Conservation (phyloP, 2,113 vertebrate species). For the Mus pahari region DNA sequence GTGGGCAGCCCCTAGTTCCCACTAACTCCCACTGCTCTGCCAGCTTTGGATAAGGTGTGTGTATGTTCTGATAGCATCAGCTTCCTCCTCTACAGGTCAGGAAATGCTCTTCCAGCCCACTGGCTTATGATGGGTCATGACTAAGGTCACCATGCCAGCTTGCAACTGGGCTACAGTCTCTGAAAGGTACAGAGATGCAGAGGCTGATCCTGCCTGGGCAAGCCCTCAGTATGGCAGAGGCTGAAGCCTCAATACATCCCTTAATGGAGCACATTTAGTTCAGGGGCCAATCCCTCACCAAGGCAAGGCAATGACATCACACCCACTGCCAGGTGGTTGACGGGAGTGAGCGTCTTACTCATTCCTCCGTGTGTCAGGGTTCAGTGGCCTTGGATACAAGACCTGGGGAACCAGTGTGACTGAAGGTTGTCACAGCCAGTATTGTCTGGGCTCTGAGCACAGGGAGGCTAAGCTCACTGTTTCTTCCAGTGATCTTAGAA, state of each 20-base stretch:
- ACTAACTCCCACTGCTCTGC: not conserved
- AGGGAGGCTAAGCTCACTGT: not conserved
- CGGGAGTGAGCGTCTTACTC: not conserved
- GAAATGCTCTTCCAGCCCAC: not conserved
- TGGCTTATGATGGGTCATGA: not conserved
- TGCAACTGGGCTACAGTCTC: fast-evolving
- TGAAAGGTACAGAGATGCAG: not conserved
- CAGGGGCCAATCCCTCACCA: conserved; percentile 47
- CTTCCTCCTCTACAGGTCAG: not conserved
- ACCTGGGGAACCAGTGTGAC: fast-evolving
- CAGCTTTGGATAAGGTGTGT: not conserved
- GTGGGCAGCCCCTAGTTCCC: not conserved
- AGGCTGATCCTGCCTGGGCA: not conserved
- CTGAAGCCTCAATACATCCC: conserved; percentile 66
- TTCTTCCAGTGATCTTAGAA: not conserved
- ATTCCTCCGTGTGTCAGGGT: not conserved
- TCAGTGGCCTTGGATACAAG: not conserved
- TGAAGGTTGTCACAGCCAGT: not conserved
- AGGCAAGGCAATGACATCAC: not conserved
- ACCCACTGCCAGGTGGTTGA: not conserved
- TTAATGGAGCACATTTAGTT: conserved; percentile 66
- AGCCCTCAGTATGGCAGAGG: conserved; percentile 53
- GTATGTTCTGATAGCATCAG: not conserved
- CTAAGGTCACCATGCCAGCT: not conserved
- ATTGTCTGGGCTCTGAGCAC: not conserved